phyloP scores from a whole-genome alignment of 2,797 vertebrate genomes.

The Lacerta bilineata region DNA sequence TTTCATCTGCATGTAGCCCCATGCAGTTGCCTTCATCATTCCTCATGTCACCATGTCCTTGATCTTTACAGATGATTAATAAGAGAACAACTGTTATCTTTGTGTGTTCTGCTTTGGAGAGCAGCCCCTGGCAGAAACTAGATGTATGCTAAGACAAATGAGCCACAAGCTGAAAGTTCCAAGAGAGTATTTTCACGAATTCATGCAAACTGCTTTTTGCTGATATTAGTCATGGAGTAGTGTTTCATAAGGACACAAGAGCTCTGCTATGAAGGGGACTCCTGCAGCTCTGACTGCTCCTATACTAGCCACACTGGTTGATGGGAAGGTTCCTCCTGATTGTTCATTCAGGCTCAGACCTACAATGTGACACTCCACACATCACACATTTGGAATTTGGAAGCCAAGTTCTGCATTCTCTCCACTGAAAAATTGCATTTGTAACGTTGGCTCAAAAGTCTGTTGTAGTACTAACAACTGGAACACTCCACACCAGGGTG shows the following conservation, averaged over 20 bases:
- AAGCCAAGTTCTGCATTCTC: neutral
- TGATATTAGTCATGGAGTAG: slow-evolving; percentile 15
- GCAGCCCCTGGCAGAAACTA: slow-evolving; percentile 52
- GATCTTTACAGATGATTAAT: slow-evolving; percentile 39
- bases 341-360: neutral
- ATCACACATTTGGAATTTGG: too few relatives aligned
- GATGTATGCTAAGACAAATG: slow-evolving; percentile 42
- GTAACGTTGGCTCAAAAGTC: neutral
- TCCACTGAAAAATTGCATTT: neutral
- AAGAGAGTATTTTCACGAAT: slow-evolving; percentile 61
- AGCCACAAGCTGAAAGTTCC: slow-evolving; percentile 60
- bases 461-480: too few relatives aligned
- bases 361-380: too few relatives aligned
- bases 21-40: slow-evolving; percentile 35
- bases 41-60: slow-evolving; percentile 19
- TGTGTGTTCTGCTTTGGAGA: slow-evolving; percentile 45
- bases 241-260: neutral
- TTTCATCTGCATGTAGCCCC: neutral
- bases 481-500: too few relatives aligned
- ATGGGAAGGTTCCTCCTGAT: neutral
- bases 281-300: neutral
- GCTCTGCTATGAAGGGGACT: neutral
- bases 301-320: neutral
- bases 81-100: slow-evolving; percentile 37
- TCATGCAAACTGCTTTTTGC: slow-evolving; percentile 14